phyloP scores from a whole-genome alignment of 1,140 invertebrate genomes.

The Cyphomyrmex costatus region DNA sequence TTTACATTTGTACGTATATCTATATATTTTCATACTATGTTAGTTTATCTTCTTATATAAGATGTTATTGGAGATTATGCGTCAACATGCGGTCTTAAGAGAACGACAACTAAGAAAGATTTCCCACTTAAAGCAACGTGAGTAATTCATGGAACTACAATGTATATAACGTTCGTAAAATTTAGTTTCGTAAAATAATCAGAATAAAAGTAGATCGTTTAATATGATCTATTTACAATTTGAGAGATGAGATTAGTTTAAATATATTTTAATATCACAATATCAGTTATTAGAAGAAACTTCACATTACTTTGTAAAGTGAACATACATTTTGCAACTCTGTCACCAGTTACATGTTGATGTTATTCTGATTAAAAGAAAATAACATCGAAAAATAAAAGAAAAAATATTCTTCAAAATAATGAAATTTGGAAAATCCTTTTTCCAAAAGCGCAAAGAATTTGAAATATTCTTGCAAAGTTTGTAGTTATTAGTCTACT shows the following conservation, averaged over 20 bases:
- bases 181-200: not conserved
- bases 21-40: not conserved
- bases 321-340: not conserved
- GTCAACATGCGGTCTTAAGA: not conserved
- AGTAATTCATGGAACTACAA: not conserved
- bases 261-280: not conserved
- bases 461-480: not conserved
- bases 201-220: not conserved
- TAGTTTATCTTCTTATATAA: slow-evolving; percentile 9
- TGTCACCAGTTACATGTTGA: not conserved
- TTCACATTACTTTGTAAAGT: not conserved
- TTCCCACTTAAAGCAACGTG: not conserved
- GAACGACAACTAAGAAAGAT: slow-evolving; percentile 1
- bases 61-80: not conserved
- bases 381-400: not conserved
- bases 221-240: not conserved
- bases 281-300: not conserved
- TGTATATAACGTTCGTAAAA: not conserved
- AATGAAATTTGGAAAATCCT: not conserved
- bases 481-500: not conserved
- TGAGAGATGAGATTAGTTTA: not conserved
- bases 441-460: not conserved
- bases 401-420: not conserved
- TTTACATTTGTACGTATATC: not conserved
- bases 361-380: not conserved